Base-by-base conservation (phyloP, 1,140 invertebrate genomes). In the Eufriesea mexicana region DNA sequence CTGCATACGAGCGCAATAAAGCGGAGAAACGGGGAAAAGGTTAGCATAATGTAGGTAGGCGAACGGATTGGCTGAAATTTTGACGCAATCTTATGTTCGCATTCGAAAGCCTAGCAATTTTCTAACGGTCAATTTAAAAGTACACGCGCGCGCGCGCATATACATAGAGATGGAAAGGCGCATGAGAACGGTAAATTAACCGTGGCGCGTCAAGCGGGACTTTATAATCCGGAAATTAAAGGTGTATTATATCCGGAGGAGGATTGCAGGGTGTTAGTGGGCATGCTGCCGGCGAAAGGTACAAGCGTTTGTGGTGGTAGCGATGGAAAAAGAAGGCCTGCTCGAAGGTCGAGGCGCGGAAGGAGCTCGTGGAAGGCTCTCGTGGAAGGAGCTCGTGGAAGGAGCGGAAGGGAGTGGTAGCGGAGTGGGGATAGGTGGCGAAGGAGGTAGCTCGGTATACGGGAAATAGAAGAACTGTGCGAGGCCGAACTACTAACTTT, bases 141-240 rank as follows among this genome's bases (percentile, higher is more conserved):
- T 23, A 51, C 23, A 6, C 4, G 23, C 12, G 12, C 20, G 51
- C 4, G 23, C 12, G 12, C 20, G 51, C 16, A 2, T 47, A 35
- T 16, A 7, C 35, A 47, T n/a, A 35, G 5, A 16, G 49, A 23
- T 8, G 18, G 62, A 7, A 90, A 89, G 68, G 88, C 89, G 86
- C 89, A 89, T 91, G 90, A 91, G 89, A 89, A 90, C 85, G 86
- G 88, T 91, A 91, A 93, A 93, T 93, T 92, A 93, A 91, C 87
- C 86, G 86, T 84, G 78, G 84, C 89, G 80, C 88, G 90, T 90
- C 91, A 89, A 91, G 90, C 89, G 86, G 87, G 90, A 92, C 90
- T 93, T 94, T 92, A 93, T 93, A 93, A 93, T 93, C 91, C 92
- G 92, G 92, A 94, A 93, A 93, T 94, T 93, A 94, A 94, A 93